Percentiles rank a stretch among this genome's conserved stretches.
phyloP scores from a whole-genome alignment of 2,113 vertebrate species.

The Fukomys damarensis region DNA sequence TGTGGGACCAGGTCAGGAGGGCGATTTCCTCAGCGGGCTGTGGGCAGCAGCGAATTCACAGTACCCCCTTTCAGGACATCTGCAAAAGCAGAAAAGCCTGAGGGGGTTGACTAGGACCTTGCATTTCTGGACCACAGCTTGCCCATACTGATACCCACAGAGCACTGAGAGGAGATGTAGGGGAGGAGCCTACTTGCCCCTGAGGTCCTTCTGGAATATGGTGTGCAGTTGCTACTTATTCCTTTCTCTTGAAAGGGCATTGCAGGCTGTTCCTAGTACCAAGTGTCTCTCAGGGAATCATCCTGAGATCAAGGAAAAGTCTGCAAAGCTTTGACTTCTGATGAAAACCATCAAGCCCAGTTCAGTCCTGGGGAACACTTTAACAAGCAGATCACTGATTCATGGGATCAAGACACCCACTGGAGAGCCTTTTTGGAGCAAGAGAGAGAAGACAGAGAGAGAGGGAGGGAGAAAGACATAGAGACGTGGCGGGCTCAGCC shows the following conservation, averaged over 20 bases:
- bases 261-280: slow-evolving; percentile 57
- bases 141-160: background rate
- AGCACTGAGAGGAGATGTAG: background rate
- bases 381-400: background rate
- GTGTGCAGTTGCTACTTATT: slow-evolving; percentile 17
- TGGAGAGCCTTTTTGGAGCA: background rate
- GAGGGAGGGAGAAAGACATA: background rate
- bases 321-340: slow-evolving; percentile 55
- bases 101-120: background rate
- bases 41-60: too few relatives aligned
- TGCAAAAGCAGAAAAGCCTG: background rate
- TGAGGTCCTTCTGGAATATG: background rate
- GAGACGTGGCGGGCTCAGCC: background rate
- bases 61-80: background rate
- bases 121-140: background rate
- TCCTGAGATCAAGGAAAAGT: slow-evolving; percentile 17
- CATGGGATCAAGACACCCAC: background rate
- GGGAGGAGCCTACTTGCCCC: background rate
- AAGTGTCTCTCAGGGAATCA: slow-evolving; percentile 49
- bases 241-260: background rate
- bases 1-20: background rate
- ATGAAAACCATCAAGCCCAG: slow-evolving; percentile 43
- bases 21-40: too few relatives aligned
- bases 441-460: fast-evolving
- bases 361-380: slow-evolving; percentile 45